Base-by-base conservation (phyloP, 2,797 vertebrate genomes). In the Percopsis omiscomaycus region DNA sequence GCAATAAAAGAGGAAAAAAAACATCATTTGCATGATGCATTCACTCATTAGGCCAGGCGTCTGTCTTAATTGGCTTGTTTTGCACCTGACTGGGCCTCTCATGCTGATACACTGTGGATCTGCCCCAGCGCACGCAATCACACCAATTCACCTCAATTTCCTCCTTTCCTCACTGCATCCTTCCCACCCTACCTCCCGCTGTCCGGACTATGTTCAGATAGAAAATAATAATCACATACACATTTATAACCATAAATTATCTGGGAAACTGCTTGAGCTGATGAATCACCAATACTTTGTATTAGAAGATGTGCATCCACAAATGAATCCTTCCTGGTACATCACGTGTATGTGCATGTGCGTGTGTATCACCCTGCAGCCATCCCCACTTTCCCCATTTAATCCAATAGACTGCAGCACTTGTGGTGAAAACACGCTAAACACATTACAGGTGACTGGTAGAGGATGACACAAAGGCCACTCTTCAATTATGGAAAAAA, bases 21-120 rank as follows among this genome's bases (percentile, higher is more conserved):
- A 74, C 86, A 86, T 80, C 1, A 92, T 92, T 90, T 91, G 84
- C 90, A 91, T 89, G 81, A 87, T 86, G 83, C 85, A 84, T 89
- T 89, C 79, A 86, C 59, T 87, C 78, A 87, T 89, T 89, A 89
- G 52, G 59, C 65, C 66, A 75, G 81, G 85, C 79, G 68, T 71
- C 59, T 65, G 71, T 84, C 87, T 86, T 91, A 91, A 91, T 89
- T 91, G 86, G 76, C 85, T 91, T 90, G 90, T 89, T 91, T 91
- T 90, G 86, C 89, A 81, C 85, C 83, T 89, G 81, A 82, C 64
- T 56, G 78, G 64, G 73, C 71, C 74, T 87, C 78, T 90, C 89
- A 83, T 81, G 81, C 83, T 89, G 85, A 85, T 75, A 85, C 75
- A 84, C 66, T 61, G 78, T 82, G 79, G 81, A 80, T 78, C 50